phyloP scores from a whole-genome alignment of 30 jellyfish, hydroid and myxozoan species.

The Mastigias papua region DNA sequence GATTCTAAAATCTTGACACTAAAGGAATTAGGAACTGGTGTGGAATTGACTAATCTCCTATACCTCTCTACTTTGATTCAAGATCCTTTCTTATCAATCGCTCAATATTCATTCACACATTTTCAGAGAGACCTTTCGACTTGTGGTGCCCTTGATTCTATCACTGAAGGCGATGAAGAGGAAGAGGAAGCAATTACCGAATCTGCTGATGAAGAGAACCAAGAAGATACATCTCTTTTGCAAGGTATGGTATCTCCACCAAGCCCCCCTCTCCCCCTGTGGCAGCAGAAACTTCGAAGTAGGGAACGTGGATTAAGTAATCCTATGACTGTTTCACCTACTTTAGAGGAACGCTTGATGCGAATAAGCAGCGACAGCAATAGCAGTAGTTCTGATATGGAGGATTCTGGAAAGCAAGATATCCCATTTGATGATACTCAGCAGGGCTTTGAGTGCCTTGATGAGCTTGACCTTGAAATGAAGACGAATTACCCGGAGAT shows the following conservation, averaged over 20 bases:
- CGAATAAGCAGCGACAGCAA: slow-evolving; percentile 42
- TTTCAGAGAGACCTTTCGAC: slow-evolving; percentile 70
- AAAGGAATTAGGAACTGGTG: too few relatives aligned
- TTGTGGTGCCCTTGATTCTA: slow-evolving; percentile 82
- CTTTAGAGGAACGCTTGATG: slow-evolving; percentile 71
- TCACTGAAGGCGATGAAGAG: slow-evolving; percentile 87
- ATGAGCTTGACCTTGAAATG: slow-evolving; percentile 3
- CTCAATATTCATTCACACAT: not conserved
- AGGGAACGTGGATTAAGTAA: slow-evolving; percentile 55
- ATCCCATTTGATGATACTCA: not conserved
- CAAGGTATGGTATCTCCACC: slow-evolving; percentile 46
- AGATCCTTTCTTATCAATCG: too few relatives aligned
- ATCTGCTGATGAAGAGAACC: slow-evolving; percentile 68
- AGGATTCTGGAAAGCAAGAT: slow-evolving; percentile 6
- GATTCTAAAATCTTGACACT: too few relatives aligned
- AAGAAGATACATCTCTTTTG: slow-evolving; percentile 29
- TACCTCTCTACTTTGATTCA: too few relatives aligned
- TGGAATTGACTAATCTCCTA: too few relatives aligned
- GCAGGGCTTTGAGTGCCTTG: not conserved
- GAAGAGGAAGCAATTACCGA: slow-evolving; percentile 55
- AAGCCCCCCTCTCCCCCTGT: slow-evolving; percentile 74
- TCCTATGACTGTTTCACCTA: slow-evolving; percentile 35
- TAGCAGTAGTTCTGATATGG: slow-evolving; percentile 25
- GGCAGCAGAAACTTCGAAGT: slow-evolving; percentile 79
- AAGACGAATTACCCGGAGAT: not conserved